Evolutionary conservation across 2,888 invertebrate species (phyloP), one percentile per base, ranked within the genome.

Genomic region (Chrysopilus asiliformis): DNA sequence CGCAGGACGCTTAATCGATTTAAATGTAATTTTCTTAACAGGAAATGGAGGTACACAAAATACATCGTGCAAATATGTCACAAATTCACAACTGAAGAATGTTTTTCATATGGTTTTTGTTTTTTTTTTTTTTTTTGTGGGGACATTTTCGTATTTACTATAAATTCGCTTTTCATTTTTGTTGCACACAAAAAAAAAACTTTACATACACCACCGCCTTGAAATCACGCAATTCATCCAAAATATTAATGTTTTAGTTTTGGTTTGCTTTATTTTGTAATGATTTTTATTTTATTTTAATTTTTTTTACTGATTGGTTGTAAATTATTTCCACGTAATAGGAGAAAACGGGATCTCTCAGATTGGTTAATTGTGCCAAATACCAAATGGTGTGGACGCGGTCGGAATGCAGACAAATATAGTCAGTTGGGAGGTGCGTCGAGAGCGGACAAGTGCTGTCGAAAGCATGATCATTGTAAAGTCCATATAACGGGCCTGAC

Each of bases 321-420:
- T 14, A 19, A 30, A 26, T 18, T 34, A 25, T 31, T 35, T 31
- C 24, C 35, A 18, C 38, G 24, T 38, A 37, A 24, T 41, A 47
- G 55, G 39, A 47, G 45, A 45, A 50, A 57, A 32, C 60, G 62
- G 7, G 52, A 54, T 39, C 44, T 59, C 14, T 53, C 56, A 10
- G 81, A 83, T 56, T 64, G 83, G 48, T 69, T 89, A 39, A 75
- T 85, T 44, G 77, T 86, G 31, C 90, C 90, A 1, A 90, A 90
- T 32, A 91, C 91, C 1, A 82, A 85, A 56, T 93, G 91, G 91
- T 93, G 93, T 61, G 93, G 93, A 16, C 80, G 81, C 49, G 91
- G 91, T 2, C 79, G 78, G 54, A 74, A 77, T 1, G 89, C 90
- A 4, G 72, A 75, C 27, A 75, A 78, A 45, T 85, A 83, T 58